Base-by-base conservation (phyloP, 2,797 vertebrate genomes). In the Malurus splendens region DNA sequence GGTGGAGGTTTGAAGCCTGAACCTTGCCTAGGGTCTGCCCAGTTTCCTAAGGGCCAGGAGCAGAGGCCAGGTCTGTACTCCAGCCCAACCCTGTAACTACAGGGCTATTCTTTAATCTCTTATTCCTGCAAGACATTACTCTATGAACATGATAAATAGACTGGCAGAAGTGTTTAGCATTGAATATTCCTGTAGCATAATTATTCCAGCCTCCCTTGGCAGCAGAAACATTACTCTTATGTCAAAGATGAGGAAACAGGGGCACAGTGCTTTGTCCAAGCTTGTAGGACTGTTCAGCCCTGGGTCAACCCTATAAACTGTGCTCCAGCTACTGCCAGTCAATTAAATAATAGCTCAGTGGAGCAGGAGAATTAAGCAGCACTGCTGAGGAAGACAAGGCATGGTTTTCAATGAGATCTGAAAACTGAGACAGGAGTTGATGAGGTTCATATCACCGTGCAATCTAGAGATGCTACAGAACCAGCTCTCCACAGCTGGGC, bases 391-490 rank as follows among this genome's bases (percentile, higher is more conserved):
- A 64, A 85, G 67, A 72, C 87, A 89, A 92, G 82, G 75, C 7
- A 75, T 19, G 57, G 55, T 91, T 93, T 90, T 87, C 64, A 84
- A 52, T 83, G 75, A 93, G 74, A 82, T 70, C 60, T 81, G 82
- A 88, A 95, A 85, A 87, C 23, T 42, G 79, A 88, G 86, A 64
- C 18, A 39, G 56, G 28, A 56, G 47, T 82, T 88, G 72, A 36
- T 89, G n/a, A 73, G 42, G 71, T 70, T 87, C 39, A 4, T 94
- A 88, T 88, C 56, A 3, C 59, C 50, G 33, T 44, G 41, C 1
- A 20, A 74, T 91, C 94, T 91, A 78, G 54, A 74, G 79, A 87
- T 91, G 66, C 50, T 87, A 55, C 89, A 94, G 42, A 81, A 39
- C 7, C 47, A 77, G n/a, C 36, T 89, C 61, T 56, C 80, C 54